Base-by-base conservation (phyloP, 92 coral and sea anemone species). In the Bergia sp. region DNA sequence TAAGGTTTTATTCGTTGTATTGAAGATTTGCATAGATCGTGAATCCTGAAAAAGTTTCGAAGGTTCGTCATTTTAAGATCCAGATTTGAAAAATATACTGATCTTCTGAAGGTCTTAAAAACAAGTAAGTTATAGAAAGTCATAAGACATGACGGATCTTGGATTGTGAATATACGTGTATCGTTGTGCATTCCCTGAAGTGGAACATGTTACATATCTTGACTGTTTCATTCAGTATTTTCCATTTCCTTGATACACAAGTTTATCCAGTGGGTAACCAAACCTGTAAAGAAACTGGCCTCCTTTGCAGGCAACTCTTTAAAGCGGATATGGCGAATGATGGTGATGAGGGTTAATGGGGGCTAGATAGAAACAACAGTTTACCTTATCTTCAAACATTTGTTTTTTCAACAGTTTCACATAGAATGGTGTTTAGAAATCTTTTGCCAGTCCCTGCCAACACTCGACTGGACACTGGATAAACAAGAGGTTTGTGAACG, bases 401-500 rank as follows among this genome's bases (percentile, higher is more conserved):
- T 61, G 9, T 1, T 21, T 84, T 69, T 12, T 45, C 45, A 1
- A 13, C 87, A 84, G 87, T 8, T 1, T 84, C 37, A 1, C 12
- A 8, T 84, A 13, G 79, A 84, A 37, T 84, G 79, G 87, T 71
- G 11, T 9, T 69, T 84, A 0, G 67, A 71, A 11, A 47, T 29
- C 65, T 82, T 65, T 45, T 84, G 79, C 29, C 79, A 69, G 45
- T 20, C 87, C 1, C 15, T 66, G 13, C 16, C 65, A 4, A 47
- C 43, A 16, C 75, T 37, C 36, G 45, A 7, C 65, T 71, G 87
- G 66, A 47, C 37, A 7, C 66, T 7, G 29, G 43, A 13, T 12
- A 43, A 43, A 9, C 86, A 82, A 13, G 64, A 82, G 86, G 86
- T 82, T 43, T 11, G 77, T 11, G 12, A 41, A 67, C 13, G 16